Conservation (phyloP, 1,140 invertebrate genomes). For the Trissolcus basalis region DNA sequence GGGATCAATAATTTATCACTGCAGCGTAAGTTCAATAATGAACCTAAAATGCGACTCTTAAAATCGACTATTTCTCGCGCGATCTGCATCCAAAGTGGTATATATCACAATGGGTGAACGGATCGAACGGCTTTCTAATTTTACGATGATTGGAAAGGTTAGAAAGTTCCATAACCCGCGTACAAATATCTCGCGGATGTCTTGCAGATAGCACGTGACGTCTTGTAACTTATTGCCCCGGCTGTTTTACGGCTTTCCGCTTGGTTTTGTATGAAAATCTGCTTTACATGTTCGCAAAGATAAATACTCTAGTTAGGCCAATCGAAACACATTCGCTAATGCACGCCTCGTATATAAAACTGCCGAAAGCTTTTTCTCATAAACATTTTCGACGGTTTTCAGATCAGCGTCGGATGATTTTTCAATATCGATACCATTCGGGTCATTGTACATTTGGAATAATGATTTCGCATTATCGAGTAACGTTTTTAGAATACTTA, state of each 20-base stretch:
- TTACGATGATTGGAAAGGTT: conserved; percentile 58
- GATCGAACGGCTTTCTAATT: conserved; percentile 60
- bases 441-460: conserved; percentile 9
- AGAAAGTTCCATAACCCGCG: conserved; percentile 54
- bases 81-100: conserved; percentile 29
- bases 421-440: conserved; percentile 7
- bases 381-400: background rate
- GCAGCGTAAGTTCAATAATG: conserved; percentile 36
- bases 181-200: conserved; percentile 44
- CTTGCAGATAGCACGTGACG: conserved; percentile 42
- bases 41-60: conserved; percentile 46
- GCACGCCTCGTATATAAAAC: conserved; percentile 5
- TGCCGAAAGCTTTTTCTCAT: conserved; percentile 5
- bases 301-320: conserved; percentile 32
- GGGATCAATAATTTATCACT: conserved; percentile 51
- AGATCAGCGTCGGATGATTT: background rate
- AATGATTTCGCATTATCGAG: conserved; percentile 8
- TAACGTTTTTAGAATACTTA: background rate
- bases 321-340: conserved; percentile 23
- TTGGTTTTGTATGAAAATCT: conserved; percentile 51
- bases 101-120: conserved; percentile 48
- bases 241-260: conserved; percentile 26
- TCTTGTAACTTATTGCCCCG: conserved; percentile 43
- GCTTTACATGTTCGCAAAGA: conserved; percentile 30
- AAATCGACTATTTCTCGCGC: conserved; percentile 37